Evolutionary conservation across 1,140 invertebrate species (phyloP), one percentile per base, ranked within the genome.

Genomic region (Medauroidea extradentata): DNA sequence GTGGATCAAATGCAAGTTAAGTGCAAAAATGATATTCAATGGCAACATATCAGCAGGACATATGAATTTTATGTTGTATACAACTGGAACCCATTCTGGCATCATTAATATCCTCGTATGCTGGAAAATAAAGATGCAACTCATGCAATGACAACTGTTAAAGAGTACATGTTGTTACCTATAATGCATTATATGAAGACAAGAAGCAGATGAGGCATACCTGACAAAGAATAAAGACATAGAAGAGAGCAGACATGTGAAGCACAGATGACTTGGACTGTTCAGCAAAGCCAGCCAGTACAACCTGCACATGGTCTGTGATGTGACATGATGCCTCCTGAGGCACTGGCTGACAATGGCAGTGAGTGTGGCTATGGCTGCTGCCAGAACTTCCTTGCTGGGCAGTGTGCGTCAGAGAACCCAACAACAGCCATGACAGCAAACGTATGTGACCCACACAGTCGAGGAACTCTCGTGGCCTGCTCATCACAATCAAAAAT

Each of bases 241-340:
- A 85, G 71, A 89, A 91, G 9, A 93, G 71, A 14, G 89, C 88
- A 39, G 92, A 95, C 94, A 98, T 97, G 70, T 98, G 94, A 27
- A 92, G 80, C 0, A 94, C 84, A 3, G 88, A 91, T 3, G 88
- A 82, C 78, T 96, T 97, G 4, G 90, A 90, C 70, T 97, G 94
- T 74, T 99, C 96, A 38, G 94, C 93, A 82, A 99, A 99, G 11
- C 94, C 95, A 16, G 93, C 88, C 75, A 99, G 85, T 64, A 93
- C 89, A 53, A 94, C 91, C 81, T 99, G 93, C 58, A 99, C 88
- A 71, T 98, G 94, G 79, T 99, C 96, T 25, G 96, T 94, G 67
- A 99, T 91, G 71, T 97, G 91, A 68, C 92, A 93, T 24, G 92
- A 94, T 38, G 93, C 92, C 75, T 98, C 96, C 68, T 98, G 88